Evolutionary conservation across 2,113 vertebrate species (phyloP).

Genomic region (Platanista minor): DNA sequence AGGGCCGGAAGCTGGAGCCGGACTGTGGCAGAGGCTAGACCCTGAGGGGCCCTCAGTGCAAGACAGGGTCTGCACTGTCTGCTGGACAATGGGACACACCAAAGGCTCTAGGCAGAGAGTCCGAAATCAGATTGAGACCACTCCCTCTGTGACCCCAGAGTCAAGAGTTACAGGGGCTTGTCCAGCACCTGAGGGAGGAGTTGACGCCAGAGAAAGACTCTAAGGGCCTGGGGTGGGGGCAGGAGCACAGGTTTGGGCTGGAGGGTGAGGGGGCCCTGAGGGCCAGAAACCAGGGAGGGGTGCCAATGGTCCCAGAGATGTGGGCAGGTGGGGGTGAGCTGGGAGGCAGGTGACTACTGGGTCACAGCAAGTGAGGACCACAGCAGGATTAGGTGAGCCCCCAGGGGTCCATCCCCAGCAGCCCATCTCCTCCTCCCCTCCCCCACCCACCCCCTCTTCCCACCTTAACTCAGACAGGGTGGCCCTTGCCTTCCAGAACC

Average conservation of each 20-base stretch:
- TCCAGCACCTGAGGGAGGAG: background rate
- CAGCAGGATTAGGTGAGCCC: background rate
- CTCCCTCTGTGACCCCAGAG: background rate
- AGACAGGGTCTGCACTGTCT: too few species aligned
- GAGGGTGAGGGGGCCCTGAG: background rate
- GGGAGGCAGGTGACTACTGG: background rate
- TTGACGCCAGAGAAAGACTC: background rate
- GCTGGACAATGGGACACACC: accelerated
- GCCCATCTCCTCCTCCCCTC: background rate
- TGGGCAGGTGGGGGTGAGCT: background rate
- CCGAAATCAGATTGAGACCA: background rate
- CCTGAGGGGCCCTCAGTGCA: accelerated
- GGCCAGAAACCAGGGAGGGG: background rate
- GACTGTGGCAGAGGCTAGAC: background rate
- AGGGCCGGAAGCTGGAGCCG: background rate
- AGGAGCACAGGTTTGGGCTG: background rate
- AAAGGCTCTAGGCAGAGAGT: background rate
- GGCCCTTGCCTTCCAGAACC: background rate
- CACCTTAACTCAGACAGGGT: background rate
- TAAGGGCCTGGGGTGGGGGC: background rate
- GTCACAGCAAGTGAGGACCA: background rate
- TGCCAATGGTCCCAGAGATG: accelerated
- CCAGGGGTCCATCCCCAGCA: accelerated
- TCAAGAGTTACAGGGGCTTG: background rate
- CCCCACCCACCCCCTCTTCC: background rate